phyloP scores from a whole-genome alignment of 1,140 invertebrate genomes.

The Sycophila sp. region DNA sequence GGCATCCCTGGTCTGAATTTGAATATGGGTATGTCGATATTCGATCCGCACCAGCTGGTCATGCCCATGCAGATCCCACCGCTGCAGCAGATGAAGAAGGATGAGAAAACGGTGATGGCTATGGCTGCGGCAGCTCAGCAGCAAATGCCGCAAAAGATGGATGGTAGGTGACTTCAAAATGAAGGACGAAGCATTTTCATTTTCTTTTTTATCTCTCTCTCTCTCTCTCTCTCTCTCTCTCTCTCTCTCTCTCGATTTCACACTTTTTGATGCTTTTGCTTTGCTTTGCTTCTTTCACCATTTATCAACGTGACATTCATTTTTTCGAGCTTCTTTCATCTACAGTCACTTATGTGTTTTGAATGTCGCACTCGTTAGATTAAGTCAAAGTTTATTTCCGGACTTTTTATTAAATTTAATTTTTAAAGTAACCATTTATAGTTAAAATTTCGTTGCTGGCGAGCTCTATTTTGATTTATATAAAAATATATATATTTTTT shows the following conservation, averaged over 20 bases:
- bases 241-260: conserved; percentile 9
- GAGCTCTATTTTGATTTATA: too few relatives aligned
- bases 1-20: conserved; percentile 61
- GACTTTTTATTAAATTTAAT: too few relatives aligned
- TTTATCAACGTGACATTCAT: too few relatives aligned
- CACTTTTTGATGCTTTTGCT: conserved; percentile 9
- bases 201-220: conserved; percentile 8
- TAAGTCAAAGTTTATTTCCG: too few relatives aligned
- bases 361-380: too few relatives aligned
- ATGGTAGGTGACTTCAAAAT: conserved; percentile 54
- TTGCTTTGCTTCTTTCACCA: conserved; percentile 22
- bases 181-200: conserved; percentile 3
- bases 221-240: background rate
- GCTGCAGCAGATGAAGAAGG: conserved; percentile 67
- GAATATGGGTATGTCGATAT: conserved; percentile 70
- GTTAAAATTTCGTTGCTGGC: too few relatives aligned
- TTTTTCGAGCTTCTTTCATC: too few relatives aligned
- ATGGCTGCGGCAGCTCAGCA: conserved; percentile 50
- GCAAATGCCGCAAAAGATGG: conserved; percentile 59
- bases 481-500: too few relatives aligned
- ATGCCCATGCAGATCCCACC: conserved; percentile 61
- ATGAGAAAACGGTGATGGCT: conserved; percentile 61
- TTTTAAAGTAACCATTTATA: too few relatives aligned
- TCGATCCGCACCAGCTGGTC: conserved; percentile 66
- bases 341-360: too few relatives aligned